Evolutionary conservation across 30 jellyfish, hydroid and myxozoan species (phyloP).

Genomic region (Turritopsis rubra): DNA sequence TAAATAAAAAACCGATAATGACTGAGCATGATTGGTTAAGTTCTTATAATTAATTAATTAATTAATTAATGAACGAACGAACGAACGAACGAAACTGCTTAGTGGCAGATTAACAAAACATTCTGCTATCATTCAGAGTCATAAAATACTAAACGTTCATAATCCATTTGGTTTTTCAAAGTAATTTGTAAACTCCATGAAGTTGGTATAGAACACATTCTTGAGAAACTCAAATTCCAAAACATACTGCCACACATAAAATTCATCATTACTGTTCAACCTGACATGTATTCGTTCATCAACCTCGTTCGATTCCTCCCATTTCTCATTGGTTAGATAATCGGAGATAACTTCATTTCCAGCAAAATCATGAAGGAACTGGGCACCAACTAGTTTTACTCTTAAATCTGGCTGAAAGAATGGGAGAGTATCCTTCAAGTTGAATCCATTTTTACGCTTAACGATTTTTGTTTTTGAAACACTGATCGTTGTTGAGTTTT

Average conservation of each 20-base stretch:
- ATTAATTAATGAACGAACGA: too few species aligned
- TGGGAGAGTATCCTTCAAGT: not conserved
- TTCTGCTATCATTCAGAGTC: too few species aligned
- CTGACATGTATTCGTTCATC: not conserved
- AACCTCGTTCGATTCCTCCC: not conserved
- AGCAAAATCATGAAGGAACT: not conserved
- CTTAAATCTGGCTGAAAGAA: not conserved
- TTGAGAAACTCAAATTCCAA: not conserved
- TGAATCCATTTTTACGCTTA: not conserved
- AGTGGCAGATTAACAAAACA: not conserved
- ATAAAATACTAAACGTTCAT: too few species aligned
- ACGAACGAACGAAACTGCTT: not conserved
- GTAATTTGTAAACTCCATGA: conserved; percentile 1
- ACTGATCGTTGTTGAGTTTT: not conserved
- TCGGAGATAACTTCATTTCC: not conserved
- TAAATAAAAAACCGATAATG: not conserved
- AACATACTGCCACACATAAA: conserved; percentile 11
- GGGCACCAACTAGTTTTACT: not conserved
- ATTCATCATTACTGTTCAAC: not conserved
- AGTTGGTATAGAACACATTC: conserved; percentile 1
- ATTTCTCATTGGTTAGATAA: not conserved
- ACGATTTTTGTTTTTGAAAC: not conserved
- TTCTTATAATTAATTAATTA: too few species aligned
- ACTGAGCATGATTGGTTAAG: not conserved
- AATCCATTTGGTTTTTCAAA: not conserved